A percentile compares a stretch with the other conserved stretches of the same genome.
Evolutionary conservation across 2,797 vertebrate genomes (phyloP).

Genomic region (Petrocephalus schoutedeni): DNA sequence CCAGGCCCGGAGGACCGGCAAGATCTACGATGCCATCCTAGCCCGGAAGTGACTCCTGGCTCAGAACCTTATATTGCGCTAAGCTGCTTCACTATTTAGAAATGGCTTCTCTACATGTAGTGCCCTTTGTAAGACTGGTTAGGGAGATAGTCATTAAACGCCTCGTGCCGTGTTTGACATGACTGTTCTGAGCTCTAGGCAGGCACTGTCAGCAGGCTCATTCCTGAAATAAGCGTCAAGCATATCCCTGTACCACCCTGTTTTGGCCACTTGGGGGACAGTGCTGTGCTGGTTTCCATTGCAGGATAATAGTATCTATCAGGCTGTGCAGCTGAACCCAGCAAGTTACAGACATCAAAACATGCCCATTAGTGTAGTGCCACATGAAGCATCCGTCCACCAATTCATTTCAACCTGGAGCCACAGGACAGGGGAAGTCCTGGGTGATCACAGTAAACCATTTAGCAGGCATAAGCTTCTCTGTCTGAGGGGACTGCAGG

Average conservation of each 20-base stretch:
- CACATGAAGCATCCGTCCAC: neutral
- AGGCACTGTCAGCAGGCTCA: neutral
- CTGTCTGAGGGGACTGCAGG: neutral
- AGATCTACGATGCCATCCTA: constrained; percentile 73
- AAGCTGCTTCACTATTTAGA: neutral
- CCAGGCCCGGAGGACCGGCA: constrained; percentile 65
- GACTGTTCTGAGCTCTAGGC: neutral
- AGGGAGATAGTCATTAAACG: neutral
- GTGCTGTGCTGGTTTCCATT: neutral
- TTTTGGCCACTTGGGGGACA: neutral
- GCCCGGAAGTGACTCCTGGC: constrained; percentile 57
- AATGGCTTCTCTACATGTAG: neutral
- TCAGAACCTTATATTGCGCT: too few species aligned
- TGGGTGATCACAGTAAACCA: neutral
- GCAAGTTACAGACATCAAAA: neutral
- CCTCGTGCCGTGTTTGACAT: neutral
- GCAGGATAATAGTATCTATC: neutral
- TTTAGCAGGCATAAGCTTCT: neutral
- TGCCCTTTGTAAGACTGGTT: neutral
- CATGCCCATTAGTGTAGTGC: neutral
- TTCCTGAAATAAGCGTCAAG: constrained; percentile 5
- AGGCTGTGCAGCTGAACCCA: neutral
- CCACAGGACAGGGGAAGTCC: neutral
- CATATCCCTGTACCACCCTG: neutral
- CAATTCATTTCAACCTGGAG: neutral